phyloP scores from a whole-genome alignment of 2,113 vertebrate genomes.

The Scolopax mira region DNA sequence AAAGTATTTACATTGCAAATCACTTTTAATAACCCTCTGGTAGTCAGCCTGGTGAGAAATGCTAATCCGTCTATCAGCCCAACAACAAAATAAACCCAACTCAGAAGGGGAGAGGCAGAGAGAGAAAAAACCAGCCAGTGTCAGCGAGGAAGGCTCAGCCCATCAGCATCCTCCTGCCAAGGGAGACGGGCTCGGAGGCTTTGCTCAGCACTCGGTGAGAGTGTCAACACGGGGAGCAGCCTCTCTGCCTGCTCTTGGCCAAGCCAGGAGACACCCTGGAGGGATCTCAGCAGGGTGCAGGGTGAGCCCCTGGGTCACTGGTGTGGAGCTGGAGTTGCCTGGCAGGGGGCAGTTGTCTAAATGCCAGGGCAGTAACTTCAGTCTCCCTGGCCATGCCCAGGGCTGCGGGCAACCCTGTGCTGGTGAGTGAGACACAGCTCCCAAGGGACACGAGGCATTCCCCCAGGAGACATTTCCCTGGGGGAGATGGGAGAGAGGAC shows the following conservation, averaged over 20 bases:
- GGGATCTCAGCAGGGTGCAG: rapidly evolving
- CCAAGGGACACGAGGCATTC: rapidly evolving
- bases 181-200: rapidly evolving
- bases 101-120: not conserved
- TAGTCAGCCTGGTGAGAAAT: slow-evolving; percentile 58
- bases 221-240: not conserved
- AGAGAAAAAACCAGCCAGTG: not conserved
- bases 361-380: not conserved
- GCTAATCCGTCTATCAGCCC: slow-evolving; percentile 50
- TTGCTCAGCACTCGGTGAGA: rapidly evolving
- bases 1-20: slow-evolving; percentile 71
- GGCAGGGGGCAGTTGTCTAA: not conserved
- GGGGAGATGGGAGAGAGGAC: not conserved
- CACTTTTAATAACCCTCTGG: slow-evolving; percentile 50
- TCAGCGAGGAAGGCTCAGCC: not conserved
- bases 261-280: not conserved
- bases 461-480: rapidly evolving
- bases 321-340: not conserved
- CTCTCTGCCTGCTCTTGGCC: not conserved
- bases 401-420: not conserved
- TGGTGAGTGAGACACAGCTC: not conserved
- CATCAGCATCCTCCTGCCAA: not conserved
- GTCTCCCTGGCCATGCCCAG: rapidly evolving
- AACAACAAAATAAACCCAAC: slow-evolving; percentile 17
- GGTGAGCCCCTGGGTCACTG: rapidly evolving